Evolutionary conservation across 2,113 vertebrate species (phyloP), one percentile per base, ranked within the genome.

Genomic region (Maccullochella peelii): DNA sequence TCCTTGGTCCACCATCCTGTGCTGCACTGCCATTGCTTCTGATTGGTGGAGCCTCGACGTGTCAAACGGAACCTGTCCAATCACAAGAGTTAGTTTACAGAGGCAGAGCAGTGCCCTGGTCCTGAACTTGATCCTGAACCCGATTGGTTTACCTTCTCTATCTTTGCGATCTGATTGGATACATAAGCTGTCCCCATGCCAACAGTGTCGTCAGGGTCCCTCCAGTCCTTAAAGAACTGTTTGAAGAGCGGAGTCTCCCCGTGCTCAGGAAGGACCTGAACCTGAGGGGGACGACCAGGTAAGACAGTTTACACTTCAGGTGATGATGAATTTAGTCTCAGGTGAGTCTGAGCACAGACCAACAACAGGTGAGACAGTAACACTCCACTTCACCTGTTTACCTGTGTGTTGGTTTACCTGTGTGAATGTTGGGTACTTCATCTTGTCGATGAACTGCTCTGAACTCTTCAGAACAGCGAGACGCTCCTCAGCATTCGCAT

Each of bases 211-310:
- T 97, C 96, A 52, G 18, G 92, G 75, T 98, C 96, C 4, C 83
- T 87, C 98, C 98, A 99, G 90, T 96, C 94, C 92, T 97, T 96
- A 89, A 99, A 99, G 93, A 97, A 98, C 77, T 99, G 98, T 90
- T 97, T 97, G 91, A 99, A 99, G 65, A 98, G 92, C 0, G 97
- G 97, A 0, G 97, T 98, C 94, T 99, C 98, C 0, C 97, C 97
- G 0, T 91, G 89, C 83, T 98, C 95, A 0, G 98, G 98, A 9
- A 99, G 95, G 36, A 98, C 91, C 57, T 98, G 96, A 77, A 99
- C 95, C 96, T 98, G 96, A 11, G 95, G 15, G 36, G 55, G 16
- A 42, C 38, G 59, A 38, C 44, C 9, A 66, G 21, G n/a, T n/a
- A 14, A n/a, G 38, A 18, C 15, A 12, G 11, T 40, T 38, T 8